Percentiles rank a stretch among this genome's conserved stretches.
Evolutionary conservation across 1,140 invertebrate species (phyloP).

Genomic region (Calliopsis andreniformis): DNA sequence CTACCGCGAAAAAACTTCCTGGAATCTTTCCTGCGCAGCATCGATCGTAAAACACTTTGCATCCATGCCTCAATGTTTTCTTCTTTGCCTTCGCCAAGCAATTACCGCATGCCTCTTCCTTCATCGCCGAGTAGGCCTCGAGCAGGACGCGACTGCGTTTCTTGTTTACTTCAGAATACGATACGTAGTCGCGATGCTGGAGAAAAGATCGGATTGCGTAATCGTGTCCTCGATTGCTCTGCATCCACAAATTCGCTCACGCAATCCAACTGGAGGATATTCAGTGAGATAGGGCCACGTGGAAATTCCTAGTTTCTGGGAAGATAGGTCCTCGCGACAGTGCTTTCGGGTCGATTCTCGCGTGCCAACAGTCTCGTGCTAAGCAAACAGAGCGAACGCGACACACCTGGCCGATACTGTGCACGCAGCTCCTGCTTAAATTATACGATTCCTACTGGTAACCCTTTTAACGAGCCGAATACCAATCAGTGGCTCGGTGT

Average conservation of each 20-base stretch:
- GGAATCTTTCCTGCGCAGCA: background rate
- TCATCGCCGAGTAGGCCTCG: too few species aligned
- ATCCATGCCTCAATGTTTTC: slow-evolving; percentile 1
- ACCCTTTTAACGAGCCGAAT: slow-evolving; percentile 4
- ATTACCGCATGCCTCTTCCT: background rate
- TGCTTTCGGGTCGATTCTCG: background rate
- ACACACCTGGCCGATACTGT: slow-evolving; percentile 31
- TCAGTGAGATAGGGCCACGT: too few species aligned
- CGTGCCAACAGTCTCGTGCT: slow-evolving; percentile 7
- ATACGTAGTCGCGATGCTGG: background rate
- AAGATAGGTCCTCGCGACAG: too few species aligned
- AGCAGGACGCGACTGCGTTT: too few species aligned
- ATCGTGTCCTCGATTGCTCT: slow-evolving; percentile 11
- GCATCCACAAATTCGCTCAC: background rate
- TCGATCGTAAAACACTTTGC: slow-evolving; percentile 34
- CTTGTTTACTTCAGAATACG: background rate
- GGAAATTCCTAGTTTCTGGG: too few species aligned
- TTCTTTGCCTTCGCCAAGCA: background rate
- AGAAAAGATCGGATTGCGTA: slow-evolving; percentile 3
- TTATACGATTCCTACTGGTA: slow-evolving; percentile 24
- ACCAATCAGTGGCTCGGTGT: background rate
- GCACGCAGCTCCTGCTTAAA: slow-evolving; percentile 19
- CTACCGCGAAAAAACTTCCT: slow-evolving; percentile 36
- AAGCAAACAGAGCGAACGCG: background rate
- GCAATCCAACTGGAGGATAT: too few species aligned